phyloP scores from a whole-genome alignment of 2,113 vertebrate species.

The Pseudopipra pipra region DNA sequence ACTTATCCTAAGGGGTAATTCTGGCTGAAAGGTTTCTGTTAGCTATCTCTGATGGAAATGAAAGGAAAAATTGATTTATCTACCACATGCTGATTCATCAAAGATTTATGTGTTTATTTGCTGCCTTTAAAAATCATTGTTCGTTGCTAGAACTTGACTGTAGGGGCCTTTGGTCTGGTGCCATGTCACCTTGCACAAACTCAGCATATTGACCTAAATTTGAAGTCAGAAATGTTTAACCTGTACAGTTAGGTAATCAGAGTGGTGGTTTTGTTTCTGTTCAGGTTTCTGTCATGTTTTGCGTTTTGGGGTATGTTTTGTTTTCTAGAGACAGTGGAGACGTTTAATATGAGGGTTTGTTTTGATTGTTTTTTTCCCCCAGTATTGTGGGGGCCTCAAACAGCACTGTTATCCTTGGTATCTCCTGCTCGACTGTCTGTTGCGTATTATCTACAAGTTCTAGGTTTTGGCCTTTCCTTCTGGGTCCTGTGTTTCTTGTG shows the following conservation, averaged over 20 bases:
- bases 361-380: fast-evolving
- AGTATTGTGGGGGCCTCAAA: background rate
- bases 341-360: fast-evolving
- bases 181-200: background rate
- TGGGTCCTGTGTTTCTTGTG: background rate
- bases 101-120: background rate
- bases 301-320: background rate
- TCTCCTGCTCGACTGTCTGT: background rate
- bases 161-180: background rate
- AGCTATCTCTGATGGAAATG: background rate
- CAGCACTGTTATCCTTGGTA: background rate
- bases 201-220: background rate
- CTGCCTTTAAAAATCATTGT: background rate
- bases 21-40: background rate
- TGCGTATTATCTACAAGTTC: background rate
- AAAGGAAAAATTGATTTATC: background rate
- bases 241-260: background rate
- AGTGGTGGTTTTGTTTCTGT: background rate
- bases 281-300: background rate
- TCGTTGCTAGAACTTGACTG: background rate
- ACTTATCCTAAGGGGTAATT: background rate
- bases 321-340: background rate
- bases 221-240: background rate
- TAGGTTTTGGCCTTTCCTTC: background rate
- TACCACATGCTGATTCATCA: background rate